Evolutionary conservation across 2,888 invertebrate genomes (phyloP).

Genomic region (Lithophane socia): DNA sequence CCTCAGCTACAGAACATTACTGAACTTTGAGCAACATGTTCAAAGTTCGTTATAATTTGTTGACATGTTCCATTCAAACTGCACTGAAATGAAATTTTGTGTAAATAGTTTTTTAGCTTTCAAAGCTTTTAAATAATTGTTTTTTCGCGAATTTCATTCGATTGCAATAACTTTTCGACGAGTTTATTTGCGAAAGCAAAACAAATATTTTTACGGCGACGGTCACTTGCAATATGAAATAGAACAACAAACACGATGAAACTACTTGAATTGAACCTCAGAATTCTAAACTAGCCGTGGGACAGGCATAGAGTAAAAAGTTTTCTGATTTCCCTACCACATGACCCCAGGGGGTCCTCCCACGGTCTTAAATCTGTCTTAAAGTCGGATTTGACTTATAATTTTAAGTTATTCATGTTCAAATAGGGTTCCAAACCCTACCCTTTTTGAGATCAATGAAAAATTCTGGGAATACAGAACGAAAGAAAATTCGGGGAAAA

Average conservation of each 20-base stretch:
- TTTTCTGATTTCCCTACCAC: constrained; percentile 48
- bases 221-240: constrained; percentile 11
- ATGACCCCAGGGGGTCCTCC: constrained; percentile 26
- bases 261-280: constrained; percentile 25
- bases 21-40: constrained; percentile 54
- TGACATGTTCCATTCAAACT: constrained; percentile 16
- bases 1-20: constrained; percentile 45
- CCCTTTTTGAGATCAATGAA: constrained; percentile 59
- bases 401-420: constrained; percentile 65
- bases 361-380: constrained; percentile 51
- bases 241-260: constrained; percentile 30
- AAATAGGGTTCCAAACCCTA: constrained; percentile 16
- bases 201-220: constrained; percentile 33
- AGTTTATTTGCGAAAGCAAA: constrained; percentile 17
- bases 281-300: constrained; percentile 55
- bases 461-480: constrained; percentile 55
- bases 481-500: constrained; percentile 51
- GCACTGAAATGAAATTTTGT: constrained; percentile 24
- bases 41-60: constrained; percentile 45
- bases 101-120: constrained; percentile 38
- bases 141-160: constrained; percentile 13
- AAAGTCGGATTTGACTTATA: constrained; percentile 55
- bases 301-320: constrained; percentile 26
- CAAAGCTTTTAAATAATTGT: constrained; percentile 36
- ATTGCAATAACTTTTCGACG: constrained; percentile 6